Base-by-base conservation (phyloP, 92 coral and sea anemone species). In the Desmophyllum pertusum region DNA sequence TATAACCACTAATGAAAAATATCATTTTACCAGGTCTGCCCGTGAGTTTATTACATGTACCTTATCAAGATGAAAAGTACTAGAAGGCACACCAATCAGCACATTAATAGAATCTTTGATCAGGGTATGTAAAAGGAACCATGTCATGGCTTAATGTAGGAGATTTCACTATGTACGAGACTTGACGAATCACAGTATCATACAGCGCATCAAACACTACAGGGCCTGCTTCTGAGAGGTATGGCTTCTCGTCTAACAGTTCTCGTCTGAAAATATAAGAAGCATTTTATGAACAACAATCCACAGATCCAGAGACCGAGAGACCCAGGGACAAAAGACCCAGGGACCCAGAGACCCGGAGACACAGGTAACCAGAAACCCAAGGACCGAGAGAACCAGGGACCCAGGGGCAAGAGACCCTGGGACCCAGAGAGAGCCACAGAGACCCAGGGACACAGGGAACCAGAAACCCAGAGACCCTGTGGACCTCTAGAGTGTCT, bases 41-140 rank as follows among this genome's bases (percentile, higher is more conserved):
- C n/a, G 30, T 1, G 3, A 15, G 3, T 48, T 73, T 40, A 25
- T 63, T 63, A 11, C 0, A 72, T 27, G n/a, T 59, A 97, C 99
- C 92, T 85, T 91, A 70, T 89, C 90, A 40, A 89, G 65, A 25
- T 62, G 86, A 87, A 89, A 97, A 15, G 97, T 89, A 48, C 70
- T 45, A n/a, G 99, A 95, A 17, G 99, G 99, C 14, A 97, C 99
- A 52, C 97, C 99, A 80, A 97, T 93, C 13, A 97, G 84, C 14
- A 97, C 95, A 87, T 89, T 90, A 40, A 97, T 72, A 7, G 95
- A 90, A 64, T 94, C 97, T 50, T 83, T 85, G 74, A 94, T 83
- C 67, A 97, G 83, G 30, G 80, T 88, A 33, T 30, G 79, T 75
- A 92, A 63, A n/a, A 30, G 87, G 62, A 19, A 85, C 84, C 92